Conservation (phyloP, 1,140 invertebrate genomes). For the Philopotamus ludificatus region DNA sequence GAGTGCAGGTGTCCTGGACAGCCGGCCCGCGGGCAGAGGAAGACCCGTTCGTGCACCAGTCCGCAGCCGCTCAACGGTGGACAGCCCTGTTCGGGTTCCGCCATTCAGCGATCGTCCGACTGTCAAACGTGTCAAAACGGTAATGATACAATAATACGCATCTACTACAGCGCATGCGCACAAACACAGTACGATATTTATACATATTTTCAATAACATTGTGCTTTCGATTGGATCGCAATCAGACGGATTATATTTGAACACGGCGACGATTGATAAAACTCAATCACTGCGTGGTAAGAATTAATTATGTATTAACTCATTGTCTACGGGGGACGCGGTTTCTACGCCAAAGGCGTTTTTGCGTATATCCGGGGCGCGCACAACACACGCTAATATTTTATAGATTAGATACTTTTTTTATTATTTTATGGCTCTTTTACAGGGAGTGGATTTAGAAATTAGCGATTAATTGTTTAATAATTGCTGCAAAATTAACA, state of each 20-base stretch:
- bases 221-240: neutral
- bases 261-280: constrained; percentile 32
- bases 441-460: too few species aligned
- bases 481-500: too few species aligned
- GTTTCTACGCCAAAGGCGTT: too few species aligned
- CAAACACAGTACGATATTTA: constrained; percentile 37
- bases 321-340: too few species aligned
- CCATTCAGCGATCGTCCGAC: constrained; percentile 75
- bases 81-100: constrained; percentile 73
- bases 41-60: constrained; percentile 82
- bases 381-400: too few species aligned
- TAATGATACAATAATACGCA: constrained; percentile 38
- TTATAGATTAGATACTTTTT: too few species aligned
- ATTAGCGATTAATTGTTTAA: too few species aligned
- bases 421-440: too few species aligned
- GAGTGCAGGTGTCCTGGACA: constrained; percentile 74
- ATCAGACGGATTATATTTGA: constrained; percentile 36
- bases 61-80: constrained; percentile 87
- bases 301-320: constrained; percentile 5
- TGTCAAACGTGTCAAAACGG: constrained; percentile 73
- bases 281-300: constrained; percentile 36
- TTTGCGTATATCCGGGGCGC: neutral
- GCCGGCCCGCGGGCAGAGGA: constrained; percentile 68
- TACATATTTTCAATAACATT: constrained; percentile 12
- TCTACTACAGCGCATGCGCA: neutral